Evolutionary conservation across 2,797 vertebrate genomes (phyloP), one percentile per base, ranked within the genome.

Genomic region (Spinibarbus caldwelli): DNA sequence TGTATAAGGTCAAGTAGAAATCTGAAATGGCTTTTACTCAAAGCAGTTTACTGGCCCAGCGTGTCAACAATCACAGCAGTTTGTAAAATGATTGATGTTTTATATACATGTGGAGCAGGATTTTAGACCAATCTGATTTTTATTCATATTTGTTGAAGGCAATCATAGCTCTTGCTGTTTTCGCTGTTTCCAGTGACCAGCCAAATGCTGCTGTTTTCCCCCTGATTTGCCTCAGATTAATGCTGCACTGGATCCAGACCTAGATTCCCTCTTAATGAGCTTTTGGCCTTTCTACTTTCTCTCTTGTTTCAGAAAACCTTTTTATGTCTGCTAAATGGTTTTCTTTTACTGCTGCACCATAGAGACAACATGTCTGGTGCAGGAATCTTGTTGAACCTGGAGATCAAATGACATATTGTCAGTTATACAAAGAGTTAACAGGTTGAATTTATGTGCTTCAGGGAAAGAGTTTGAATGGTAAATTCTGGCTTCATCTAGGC

Each of bases 251-350:
- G 80, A 71, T 82, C 78, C 70, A 82, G 79, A 83, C 66, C 49
- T 78, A 86, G 85, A 87, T 90, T 86, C 59, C 41, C 52, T 72
- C 29, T 82, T 88, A 88, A 88, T 80, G 86, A 86, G 87, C 47
- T 86, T 79, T 82, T 79, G 29, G 83, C 67, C n/a, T 36, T n/a
- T 57, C 47, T 81, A 38, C 77, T n/a, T 76, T 75, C 71, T 64
- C 38, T 21, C 82, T 82, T 84, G 57, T 85, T 89, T 84, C 10
- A 52, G 43, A 57, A 81, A 87, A 38, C 23, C 34, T 41, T 62
- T 71, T 59, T 78, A 72, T 70, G 64, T 43, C 57, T 64, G 47
- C 57, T 45, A 78, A 84, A 79, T 34, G 6, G 26, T 66, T 45
- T 85, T 77, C 71, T 77, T 79, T 67, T 52, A 54, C 84, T 41